Evolutionary conservation across 1,140 invertebrate genomes (phyloP).

Genomic region (Bicyclus anynana): DNA sequence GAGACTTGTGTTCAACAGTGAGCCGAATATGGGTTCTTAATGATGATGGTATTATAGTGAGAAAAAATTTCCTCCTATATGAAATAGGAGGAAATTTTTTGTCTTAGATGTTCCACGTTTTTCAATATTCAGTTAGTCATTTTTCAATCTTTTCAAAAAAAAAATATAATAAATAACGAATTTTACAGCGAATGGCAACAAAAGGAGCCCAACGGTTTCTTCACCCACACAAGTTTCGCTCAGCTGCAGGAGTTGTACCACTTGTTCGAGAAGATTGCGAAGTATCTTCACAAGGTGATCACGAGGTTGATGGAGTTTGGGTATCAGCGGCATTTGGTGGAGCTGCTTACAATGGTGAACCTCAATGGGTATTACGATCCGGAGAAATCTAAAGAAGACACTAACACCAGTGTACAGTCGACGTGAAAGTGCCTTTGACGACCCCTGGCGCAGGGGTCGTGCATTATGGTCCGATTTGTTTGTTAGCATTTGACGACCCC

Average conservation of each 20-base stretch:
- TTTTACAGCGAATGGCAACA: constrained; percentile 63
- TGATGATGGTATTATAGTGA: too few relatives aligned
- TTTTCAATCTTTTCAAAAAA: too few relatives aligned
- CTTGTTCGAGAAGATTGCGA: constrained; percentile 67
- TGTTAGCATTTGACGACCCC: too few relatives aligned
- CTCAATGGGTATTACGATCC: constrained; percentile 71
- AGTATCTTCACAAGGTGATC: constrained; percentile 68
- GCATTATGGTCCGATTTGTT: too few relatives aligned
- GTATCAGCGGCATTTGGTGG: constrained; percentile 69
- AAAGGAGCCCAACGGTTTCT: constrained; percentile 50
- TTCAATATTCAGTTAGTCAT: too few relatives aligned
- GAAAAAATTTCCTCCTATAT: too few relatives aligned
- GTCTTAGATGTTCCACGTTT: too few relatives aligned
- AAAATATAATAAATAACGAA: too few relatives aligned
- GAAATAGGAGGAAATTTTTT: too few relatives aligned
- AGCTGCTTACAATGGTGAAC: constrained; percentile 68
- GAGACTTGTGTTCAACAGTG: too few relatives aligned
- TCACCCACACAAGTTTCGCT: constrained; percentile 60
- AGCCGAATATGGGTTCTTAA: too few relatives aligned
- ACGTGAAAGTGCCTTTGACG: background rate
- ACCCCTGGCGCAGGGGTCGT: too few relatives aligned
- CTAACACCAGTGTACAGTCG: constrained; percentile 35
- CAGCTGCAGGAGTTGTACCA: constrained; percentile 66
- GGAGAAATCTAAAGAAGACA: constrained; percentile 43
- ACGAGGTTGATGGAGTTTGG: constrained; percentile 67